A percentile compares a stretch with the other conserved stretches of the same genome.
phyloP scores from a whole-genome alignment of 2,797 vertebrate species.

The Cossypha polioptera region DNA sequence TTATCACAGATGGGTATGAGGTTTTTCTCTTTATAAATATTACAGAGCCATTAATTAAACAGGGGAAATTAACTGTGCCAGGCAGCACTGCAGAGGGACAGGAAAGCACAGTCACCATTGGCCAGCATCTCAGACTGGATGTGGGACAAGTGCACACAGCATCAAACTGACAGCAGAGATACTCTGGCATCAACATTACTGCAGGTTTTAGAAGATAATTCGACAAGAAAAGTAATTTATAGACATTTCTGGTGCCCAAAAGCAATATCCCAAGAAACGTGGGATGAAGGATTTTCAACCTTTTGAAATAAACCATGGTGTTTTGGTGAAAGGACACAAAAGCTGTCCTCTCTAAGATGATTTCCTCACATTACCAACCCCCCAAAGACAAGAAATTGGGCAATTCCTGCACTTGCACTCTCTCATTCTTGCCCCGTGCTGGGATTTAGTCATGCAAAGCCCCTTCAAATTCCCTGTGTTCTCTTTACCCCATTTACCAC shows the following conservation, averaged over 20 bases:
- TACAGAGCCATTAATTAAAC: conserved; percentile 4
- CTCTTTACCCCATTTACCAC: not conserved
- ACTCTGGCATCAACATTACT: not conserved
- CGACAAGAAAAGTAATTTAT: not conserved
- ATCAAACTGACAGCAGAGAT: not conserved
- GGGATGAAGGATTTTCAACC: not conserved
- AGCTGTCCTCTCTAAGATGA: not conserved
- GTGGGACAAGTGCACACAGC: not conserved
- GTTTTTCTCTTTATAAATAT: conserved; percentile 26
- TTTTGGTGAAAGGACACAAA: not conserved
- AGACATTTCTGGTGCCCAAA: not conserved
- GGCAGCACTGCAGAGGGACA: not conserved
- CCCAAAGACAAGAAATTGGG: not conserved
- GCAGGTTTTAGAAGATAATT: not conserved
- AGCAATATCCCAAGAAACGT: not conserved
- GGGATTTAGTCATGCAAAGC: not conserved
- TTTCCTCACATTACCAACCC: not conserved
- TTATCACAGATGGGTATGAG: not conserved
- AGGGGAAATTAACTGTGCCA: not conserved
- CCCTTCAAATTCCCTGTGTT: not conserved
- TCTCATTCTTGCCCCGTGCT: not conserved
- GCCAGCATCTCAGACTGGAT: not conserved
- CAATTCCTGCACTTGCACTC: not conserved
- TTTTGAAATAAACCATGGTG: not conserved
- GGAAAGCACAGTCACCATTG: not conserved